phyloP scores from a whole-genome alignment of 2,888 invertebrate species.

The Drosophila tanythrix region DNA sequence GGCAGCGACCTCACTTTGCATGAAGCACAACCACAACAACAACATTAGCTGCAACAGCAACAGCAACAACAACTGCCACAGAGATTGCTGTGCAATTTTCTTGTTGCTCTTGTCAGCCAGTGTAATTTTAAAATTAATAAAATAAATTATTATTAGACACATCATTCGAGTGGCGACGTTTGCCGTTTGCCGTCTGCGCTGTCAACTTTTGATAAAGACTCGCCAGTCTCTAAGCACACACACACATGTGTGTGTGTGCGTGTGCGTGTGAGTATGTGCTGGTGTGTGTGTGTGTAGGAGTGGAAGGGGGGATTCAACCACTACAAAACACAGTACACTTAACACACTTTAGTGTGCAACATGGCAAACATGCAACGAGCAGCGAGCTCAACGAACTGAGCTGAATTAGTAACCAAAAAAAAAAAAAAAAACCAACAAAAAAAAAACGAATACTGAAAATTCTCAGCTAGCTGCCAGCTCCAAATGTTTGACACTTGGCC shows the following conservation, averaged over 20 bases:
- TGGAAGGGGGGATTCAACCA: neutral
- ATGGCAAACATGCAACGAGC: slow-evolving; percentile 33
- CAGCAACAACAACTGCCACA: slow-evolving; percentile 25
- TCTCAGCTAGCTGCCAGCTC: neutral
- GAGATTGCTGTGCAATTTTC: slow-evolving; percentile 70
- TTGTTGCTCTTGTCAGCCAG: slow-evolving; percentile 72
- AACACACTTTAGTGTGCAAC: slow-evolving; percentile 50
- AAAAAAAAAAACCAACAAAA: neutral
- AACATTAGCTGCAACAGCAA: slow-evolving; percentile 17
- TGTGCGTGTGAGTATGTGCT: neutral
- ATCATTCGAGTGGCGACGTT: slow-evolving; percentile 37
- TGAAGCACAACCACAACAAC: slow-evolving; percentile 41
- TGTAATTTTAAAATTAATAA: slow-evolving; percentile 80
- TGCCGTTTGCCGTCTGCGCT: slow-evolving; percentile 19
- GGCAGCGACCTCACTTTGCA: slow-evolving; percentile 83
- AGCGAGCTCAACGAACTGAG: slow-evolving; percentile 17
- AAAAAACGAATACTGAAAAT: neutral
- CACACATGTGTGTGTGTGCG: slow-evolving; percentile 9
- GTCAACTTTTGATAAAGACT: slow-evolving; percentile 64
- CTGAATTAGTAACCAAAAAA: slow-evolving; percentile 3
- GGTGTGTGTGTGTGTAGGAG: neutral
- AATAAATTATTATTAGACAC: slow-evolving; percentile 80
- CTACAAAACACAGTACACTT: slow-evolving; percentile 34
- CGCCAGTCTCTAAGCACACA: slow-evolving; percentile 49
- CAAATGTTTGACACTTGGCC: neutral